Evolutionary conservation across 2,888 invertebrate species (phyloP).

Genomic region (Tachina lurida): DNA sequence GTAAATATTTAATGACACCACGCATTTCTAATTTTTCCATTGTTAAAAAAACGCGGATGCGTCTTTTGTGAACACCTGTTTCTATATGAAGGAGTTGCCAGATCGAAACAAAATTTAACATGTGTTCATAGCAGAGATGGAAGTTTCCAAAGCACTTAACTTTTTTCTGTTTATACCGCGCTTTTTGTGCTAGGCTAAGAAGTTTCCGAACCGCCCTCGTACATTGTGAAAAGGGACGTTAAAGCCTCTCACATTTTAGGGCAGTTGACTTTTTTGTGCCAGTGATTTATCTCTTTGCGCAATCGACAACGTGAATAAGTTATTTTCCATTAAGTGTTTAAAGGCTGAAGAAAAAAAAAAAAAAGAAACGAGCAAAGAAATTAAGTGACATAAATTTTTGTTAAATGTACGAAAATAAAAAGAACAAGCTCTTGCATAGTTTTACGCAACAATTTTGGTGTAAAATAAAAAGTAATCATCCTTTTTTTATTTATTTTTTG

Average conservation of each 20-base stretch:
- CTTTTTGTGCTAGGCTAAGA: too few relatives aligned
- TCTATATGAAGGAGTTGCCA: too few relatives aligned
- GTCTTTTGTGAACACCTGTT: too few relatives aligned
- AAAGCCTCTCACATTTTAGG: slow-evolving; percentile 21
- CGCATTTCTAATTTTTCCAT: too few relatives aligned
- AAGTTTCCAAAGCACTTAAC: too few relatives aligned
- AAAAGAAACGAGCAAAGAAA: background rate
- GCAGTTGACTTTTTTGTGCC: background rate
- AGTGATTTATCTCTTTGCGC: slow-evolving; percentile 45
- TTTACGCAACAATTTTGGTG: slow-evolving; percentile 33
- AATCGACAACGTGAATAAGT: slow-evolving; percentile 59
- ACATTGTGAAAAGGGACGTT: too few relatives aligned
- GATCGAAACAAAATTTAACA: too few relatives aligned
- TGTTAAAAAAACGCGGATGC: too few relatives aligned
- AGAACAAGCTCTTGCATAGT: slow-evolving; percentile 50
- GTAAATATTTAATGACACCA: too few relatives aligned
- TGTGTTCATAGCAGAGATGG: too few relatives aligned
- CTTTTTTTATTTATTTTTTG: background rate
- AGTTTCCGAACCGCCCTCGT: too few relatives aligned
- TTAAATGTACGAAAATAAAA: slow-evolving; percentile 35
- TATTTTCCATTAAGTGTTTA: slow-evolving; percentile 56
- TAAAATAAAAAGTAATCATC: background rate
- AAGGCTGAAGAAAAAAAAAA: slow-evolving; percentile 20
- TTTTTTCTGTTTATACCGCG: too few relatives aligned
- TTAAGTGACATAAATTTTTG: slow-evolving; percentile 39